phyloP scores from a whole-genome alignment of 2,797 vertebrate species.

The Melanotaenia boesemani region DNA sequence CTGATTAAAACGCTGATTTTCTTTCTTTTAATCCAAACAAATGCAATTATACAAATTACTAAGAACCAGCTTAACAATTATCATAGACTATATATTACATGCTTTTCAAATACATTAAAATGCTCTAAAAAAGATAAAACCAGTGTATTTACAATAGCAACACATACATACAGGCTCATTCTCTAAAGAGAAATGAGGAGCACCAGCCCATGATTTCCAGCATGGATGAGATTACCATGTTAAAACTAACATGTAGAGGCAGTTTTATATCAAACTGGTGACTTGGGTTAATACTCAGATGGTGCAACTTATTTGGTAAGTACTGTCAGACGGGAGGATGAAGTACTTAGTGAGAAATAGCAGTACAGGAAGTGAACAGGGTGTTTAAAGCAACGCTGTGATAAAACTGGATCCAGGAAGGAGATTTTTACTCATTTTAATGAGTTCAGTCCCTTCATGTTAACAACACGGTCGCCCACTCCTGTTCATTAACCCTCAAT shows the following conservation, averaged over 20 bases:
- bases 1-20: background rate
- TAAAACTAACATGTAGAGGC: constrained; percentile 39
- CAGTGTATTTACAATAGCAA: constrained; percentile 81
- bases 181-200: constrained; percentile 72
- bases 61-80: constrained; percentile 97
- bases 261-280: constrained; percentile 45
- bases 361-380: constrained; percentile 40
- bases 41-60: constrained; percentile 91
- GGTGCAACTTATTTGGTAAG: constrained; percentile 18
- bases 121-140: constrained; percentile 85
- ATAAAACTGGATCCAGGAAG: constrained; percentile 28
- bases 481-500: too few species aligned
- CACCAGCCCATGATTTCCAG: constrained; percentile 88
- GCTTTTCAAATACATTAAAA: constrained; percentile 85
- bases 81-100: constrained; percentile 96
- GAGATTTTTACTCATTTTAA: constrained; percentile 49
- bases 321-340: constrained; percentile 31
- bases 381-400: too few species aligned
- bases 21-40: constrained; percentile 81
- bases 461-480: constrained; percentile 5
- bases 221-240: constrained; percentile 78
- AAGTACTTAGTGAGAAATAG: constrained; percentile 45
- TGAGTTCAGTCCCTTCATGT: constrained; percentile 79
- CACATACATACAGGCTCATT: constrained; percentile 80
- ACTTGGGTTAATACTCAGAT: constrained; percentile 70